Percentiles rank a stretch among this genome's conserved stretches.
Evolutionary conservation across 2,797 vertebrate species (phyloP).

Genomic region (Chaunax sp.): DNA sequence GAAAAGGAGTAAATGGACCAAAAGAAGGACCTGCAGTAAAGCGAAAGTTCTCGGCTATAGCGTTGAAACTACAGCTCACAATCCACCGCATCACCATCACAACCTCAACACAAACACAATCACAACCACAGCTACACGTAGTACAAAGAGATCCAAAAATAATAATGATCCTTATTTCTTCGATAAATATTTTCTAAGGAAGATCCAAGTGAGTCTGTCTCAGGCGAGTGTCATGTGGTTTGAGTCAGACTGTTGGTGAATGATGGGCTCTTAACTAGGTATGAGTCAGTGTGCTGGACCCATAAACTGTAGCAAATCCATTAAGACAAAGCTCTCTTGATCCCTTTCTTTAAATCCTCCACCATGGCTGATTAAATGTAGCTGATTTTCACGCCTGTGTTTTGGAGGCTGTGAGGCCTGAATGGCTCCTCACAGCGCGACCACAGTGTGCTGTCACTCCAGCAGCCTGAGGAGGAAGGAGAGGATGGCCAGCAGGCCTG

Average conservation of each 20-base stretch:
- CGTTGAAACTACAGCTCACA: too few species aligned
- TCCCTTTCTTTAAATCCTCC: slow-evolving; percentile 76
- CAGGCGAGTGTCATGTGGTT: slow-evolving; percentile 72
- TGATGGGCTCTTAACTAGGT: slow-evolving; percentile 74
- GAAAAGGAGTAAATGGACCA: too few species aligned
- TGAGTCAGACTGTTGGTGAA: slow-evolving; percentile 72
- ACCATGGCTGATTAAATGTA: slow-evolving; percentile 84
- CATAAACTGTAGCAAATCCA: slow-evolving; percentile 82
- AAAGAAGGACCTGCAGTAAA: too few species aligned
- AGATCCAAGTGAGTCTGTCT: slow-evolving; percentile 13
- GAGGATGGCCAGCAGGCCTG: slow-evolving; percentile 51
- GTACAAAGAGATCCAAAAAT: too few species aligned
- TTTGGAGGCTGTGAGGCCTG: slow-evolving; percentile 64
- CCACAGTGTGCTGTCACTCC: slow-evolving; percentile 65
- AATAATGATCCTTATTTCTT: neutral
- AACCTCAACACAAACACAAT: too few species aligned
- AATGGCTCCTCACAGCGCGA: slow-evolving; percentile 72
- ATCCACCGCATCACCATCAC: too few species aligned
- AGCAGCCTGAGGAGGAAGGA: slow-evolving; percentile 46
- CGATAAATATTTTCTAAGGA: neutral
- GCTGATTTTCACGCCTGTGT: slow-evolving; percentile 79
- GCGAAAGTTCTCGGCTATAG: too few species aligned
- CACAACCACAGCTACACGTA: too few species aligned
- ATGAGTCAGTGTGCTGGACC: slow-evolving; percentile 64
- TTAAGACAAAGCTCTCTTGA: slow-evolving; percentile 81